Evolutionary conservation across 2,888 invertebrate genomes (phyloP).

Genomic region (Galerucella nymphaeae): DNA sequence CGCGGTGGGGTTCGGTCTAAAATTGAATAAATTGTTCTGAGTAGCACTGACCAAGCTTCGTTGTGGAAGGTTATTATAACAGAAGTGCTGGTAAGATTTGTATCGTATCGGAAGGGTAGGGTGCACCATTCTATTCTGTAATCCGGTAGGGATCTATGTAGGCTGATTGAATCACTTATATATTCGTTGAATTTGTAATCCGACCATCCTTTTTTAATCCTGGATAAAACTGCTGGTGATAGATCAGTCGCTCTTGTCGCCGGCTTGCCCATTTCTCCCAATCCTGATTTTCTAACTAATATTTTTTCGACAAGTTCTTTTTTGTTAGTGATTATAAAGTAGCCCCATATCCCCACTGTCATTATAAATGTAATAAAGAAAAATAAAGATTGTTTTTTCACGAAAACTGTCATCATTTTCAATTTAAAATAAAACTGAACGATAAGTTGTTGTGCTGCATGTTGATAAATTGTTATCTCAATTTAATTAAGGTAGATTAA

Average conservation of each 20-base stretch:
- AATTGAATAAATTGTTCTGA: conserved; percentile 97
- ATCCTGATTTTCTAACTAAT: background rate
- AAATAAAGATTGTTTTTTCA: background rate
- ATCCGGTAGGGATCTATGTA: conserved; percentile 28
- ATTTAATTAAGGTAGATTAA: background rate
- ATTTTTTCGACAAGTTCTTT: background rate
- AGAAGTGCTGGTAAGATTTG: conserved; percentile 84
- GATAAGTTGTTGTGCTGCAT: background rate
- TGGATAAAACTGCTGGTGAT: conserved; percentile 1
- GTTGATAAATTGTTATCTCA: conserved; percentile 15
- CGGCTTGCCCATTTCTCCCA: conserved; percentile 30
- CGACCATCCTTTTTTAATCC: conserved; percentile 25
- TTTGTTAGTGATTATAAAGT: background rate
- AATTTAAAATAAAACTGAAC: background rate
- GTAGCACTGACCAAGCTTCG: conserved; percentile 97
- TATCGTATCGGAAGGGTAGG: conserved; percentile 71
- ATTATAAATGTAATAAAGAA: background rate
- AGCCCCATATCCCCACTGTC: background rate
- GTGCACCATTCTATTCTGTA: conserved; percentile 73
- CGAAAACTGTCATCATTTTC: conserved; percentile 6
- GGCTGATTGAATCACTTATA: conserved; percentile 27
- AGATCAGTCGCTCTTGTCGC: conserved; percentile 11
- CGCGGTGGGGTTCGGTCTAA: conserved; percentile 91
- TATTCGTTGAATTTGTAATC: conserved; percentile 26
- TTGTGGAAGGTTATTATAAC: conserved; percentile 98